phyloP scores from a whole-genome alignment of 1,140 invertebrate genomes.

The Phocides pigmalion region DNA sequence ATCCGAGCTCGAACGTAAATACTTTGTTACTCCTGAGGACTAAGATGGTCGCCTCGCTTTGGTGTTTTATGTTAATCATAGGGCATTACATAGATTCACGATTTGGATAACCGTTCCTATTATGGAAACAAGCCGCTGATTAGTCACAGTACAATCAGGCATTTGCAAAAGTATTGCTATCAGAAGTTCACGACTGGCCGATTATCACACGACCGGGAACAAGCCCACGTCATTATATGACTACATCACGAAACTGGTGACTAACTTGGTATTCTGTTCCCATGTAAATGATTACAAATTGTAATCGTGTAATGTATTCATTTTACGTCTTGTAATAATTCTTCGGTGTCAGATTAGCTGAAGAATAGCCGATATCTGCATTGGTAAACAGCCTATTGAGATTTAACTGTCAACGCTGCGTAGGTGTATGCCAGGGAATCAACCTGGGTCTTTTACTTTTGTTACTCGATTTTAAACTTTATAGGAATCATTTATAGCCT shows the following conservation, averaged over 20 bases:
- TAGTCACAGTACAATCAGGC: slow-evolving; percentile 54
- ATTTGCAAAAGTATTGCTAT: slow-evolving; percentile 57
- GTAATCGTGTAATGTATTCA: slow-evolving; percentile 31
- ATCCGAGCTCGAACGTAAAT: no score
- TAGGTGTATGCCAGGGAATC: slow-evolving; percentile 21
- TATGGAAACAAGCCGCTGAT: slow-evolving; percentile 48
- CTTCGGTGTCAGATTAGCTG: slow-evolving; percentile 28
- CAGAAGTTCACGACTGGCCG: slow-evolving; percentile 48
- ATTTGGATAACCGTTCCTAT: no score
- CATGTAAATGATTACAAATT: slow-evolving; percentile 35
- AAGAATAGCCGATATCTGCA: slow-evolving; percentile 33
- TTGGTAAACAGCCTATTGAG: slow-evolving; percentile 34
- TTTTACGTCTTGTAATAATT: slow-evolving; percentile 31
- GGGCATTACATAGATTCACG: no score
- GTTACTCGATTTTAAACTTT: slow-evolving; percentile 23
- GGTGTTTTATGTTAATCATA: background rate
- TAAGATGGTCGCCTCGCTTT: no score
- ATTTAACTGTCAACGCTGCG: slow-evolving; percentile 33
- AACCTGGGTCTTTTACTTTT: slow-evolving; percentile 20
- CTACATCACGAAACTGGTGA: slow-evolving; percentile 52
- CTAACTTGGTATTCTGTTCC: slow-evolving; percentile 39
- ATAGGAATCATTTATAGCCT: slow-evolving; percentile 21
- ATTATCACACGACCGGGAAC: slow-evolving; percentile 50
- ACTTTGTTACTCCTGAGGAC: no score
- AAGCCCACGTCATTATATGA: slow-evolving; percentile 43